These are phyloP conservation scores for Protobothrops flavoviridis DNA, from an alignment of 2,113 vertebrate species.

Conservation along the genomic window DNA sequence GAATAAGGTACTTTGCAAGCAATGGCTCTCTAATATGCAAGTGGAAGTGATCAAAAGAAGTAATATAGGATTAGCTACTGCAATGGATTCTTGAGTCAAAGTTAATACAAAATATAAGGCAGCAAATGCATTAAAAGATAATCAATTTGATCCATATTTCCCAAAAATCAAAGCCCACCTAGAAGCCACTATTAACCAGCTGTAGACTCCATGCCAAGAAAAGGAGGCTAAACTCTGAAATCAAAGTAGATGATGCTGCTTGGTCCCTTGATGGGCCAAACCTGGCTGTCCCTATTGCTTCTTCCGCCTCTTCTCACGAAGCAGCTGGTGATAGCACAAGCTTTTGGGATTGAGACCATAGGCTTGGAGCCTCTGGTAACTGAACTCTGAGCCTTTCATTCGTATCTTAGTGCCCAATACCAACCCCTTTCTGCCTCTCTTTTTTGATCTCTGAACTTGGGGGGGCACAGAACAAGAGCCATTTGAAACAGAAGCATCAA, in stretches of 20 bases:
- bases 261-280: not conserved
- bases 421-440: constrained; percentile 45
- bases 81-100: not conserved
- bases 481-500: not conserved
- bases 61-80: not conserved
- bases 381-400: constrained; percentile 79
- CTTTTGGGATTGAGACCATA: constrained; percentile 87
- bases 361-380: constrained; percentile 79
- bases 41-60: not conserved
- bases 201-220: not conserved
- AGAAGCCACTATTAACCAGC: not conserved
- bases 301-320: constrained; percentile 50
- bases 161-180: not conserved
- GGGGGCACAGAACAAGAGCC: not conserved
- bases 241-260: not conserved
- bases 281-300: not conserved
- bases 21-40: not conserved
- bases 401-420: constrained; percentile 67
- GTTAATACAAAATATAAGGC: not conserved
- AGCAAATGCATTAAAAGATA: not conserved
- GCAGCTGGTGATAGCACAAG: constrained; percentile 80
- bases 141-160: not conserved
- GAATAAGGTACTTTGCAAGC: not conserved
- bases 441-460: not conserved
- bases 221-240: not conserved